These are phyloP conservation scores for Syngnathus rostellatus DNA, from an alignment of 2,797 vertebrate species.

Conservation along the genomic window DNA sequence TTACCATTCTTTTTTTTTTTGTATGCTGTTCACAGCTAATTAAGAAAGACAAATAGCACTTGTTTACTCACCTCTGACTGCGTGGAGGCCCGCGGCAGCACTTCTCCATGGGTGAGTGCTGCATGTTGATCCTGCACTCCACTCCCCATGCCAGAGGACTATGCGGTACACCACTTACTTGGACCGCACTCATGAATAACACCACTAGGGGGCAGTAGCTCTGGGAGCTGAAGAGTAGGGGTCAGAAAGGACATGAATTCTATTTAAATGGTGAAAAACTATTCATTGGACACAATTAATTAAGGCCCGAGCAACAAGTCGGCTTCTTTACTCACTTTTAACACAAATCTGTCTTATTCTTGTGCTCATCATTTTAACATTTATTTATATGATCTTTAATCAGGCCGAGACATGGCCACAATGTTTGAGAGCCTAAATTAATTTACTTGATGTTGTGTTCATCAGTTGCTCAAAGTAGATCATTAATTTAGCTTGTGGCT, in stretches of 20 bases:
- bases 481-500: no score
- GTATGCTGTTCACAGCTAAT: neutral
- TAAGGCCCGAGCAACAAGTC: no score
- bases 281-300: neutral
- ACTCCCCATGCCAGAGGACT: conserved; percentile 80
- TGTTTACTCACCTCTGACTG: conserved; percentile 69
- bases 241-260: neutral
- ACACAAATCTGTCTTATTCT: no score
- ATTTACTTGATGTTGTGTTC: neutral
- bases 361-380: conserved; percentile 4
- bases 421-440: no score
- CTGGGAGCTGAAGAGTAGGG: conserved; percentile 9
- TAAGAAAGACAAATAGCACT: no score
- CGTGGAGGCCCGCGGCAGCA: conserved; percentile 57
- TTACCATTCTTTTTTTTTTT: no score
- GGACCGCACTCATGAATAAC: conserved; percentile 44
- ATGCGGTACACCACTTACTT: conserved; percentile 15
- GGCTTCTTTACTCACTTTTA: no score
- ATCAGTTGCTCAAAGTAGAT: neutral
- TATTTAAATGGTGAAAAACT: neutral
- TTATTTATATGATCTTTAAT: neutral
- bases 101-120: conserved; percentile 70
- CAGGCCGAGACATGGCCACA: neutral
- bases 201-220: conserved; percentile 18
- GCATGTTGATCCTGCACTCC: conserved; percentile 75